phyloP scores from a whole-genome alignment of 2,888 invertebrate genomes.

The Rhyacophila evoluta region DNA sequence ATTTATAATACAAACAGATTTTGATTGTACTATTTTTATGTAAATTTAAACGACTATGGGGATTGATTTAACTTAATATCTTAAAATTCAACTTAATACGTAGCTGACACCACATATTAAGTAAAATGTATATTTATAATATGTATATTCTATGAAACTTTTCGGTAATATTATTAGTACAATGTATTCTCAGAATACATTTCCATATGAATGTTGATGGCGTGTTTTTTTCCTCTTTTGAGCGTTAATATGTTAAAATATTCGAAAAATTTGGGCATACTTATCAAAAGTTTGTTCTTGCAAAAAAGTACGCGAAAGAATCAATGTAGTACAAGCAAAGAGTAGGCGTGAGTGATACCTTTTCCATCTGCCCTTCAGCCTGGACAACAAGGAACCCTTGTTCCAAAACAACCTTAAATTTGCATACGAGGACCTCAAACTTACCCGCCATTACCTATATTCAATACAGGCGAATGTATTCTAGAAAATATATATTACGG shows the following conservation, averaged over 20 bases:
- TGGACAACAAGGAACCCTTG: conserved; percentile 35
- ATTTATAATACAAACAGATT: no score
- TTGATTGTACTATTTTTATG: no score
- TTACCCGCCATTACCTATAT: conserved; percentile 35
- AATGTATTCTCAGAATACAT: no score
- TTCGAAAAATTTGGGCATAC: conserved; percentile 33
- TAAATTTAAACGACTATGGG: no score
- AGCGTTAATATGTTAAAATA: conserved; percentile 29
- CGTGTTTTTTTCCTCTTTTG: neutral
- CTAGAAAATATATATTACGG: conserved; percentile 13
- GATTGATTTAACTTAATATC: no score
- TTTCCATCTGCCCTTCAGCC: conserved; percentile 31
- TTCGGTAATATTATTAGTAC: no score
- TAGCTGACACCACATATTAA: no score
- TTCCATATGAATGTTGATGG: neutral
- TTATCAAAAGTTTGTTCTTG: conserved; percentile 43
- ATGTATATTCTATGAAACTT: no score
- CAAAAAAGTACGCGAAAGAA: conserved; percentile 44
- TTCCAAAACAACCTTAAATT: conserved; percentile 49
- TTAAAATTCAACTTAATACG: no score
- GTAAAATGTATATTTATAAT: no score
- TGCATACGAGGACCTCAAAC: conserved; percentile 51
- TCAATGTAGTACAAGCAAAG: conserved; percentile 48
- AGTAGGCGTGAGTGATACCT: conserved; percentile 21
- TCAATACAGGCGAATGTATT: neutral